Conservation (phyloP, 1,140 invertebrate species). For the Gryon sp. region DNA sequence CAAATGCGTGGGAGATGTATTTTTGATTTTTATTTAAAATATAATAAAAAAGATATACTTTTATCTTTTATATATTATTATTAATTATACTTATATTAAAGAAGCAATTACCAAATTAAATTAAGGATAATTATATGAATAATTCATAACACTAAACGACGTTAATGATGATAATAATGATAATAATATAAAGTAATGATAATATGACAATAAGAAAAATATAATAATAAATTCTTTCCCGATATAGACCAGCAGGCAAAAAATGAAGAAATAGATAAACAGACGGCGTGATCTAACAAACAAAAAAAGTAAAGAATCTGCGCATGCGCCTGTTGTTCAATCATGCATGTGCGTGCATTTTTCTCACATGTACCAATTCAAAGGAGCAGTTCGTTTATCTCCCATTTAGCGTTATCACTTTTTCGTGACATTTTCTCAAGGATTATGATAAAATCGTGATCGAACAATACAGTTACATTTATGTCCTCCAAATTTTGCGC, state of each 20-base stretch:
- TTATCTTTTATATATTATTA: too few species aligned
- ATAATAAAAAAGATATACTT: too few species aligned
- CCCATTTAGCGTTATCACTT: slow-evolving; percentile 23
- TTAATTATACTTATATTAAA: too few species aligned
- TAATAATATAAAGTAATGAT: neutral
- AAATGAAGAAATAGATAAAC: slow-evolving; percentile 15
- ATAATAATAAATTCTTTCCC: too few species aligned
- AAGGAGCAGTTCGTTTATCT: slow-evolving; percentile 18
- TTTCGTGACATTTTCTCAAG: neutral
- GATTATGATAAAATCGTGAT: slow-evolving; percentile 20
- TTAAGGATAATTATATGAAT: too few species aligned
- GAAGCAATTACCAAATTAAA: too few species aligned
- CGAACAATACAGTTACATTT: slow-evolving; percentile 1
- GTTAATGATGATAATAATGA: too few species aligned
- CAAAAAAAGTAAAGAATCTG: slow-evolving; percentile 17
- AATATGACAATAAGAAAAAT: too few species aligned
- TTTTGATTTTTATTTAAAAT: too few species aligned
- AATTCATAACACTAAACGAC: too few species aligned
- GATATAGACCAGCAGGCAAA: slow-evolving; percentile 12
- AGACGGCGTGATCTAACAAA: slow-evolving; percentile 3
- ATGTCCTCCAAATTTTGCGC: slow-evolving; percentile 34
- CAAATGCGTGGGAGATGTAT: too few species aligned
- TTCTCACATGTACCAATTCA: slow-evolving; percentile 41
- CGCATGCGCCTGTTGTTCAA: slow-evolving; percentile 35
- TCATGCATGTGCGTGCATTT: slow-evolving; percentile 49